These are phyloP conservation scores for Leptura quadrifasciata DNA, from an alignment of 2,888 invertebrate species.

Conservation along the genomic window DNA sequence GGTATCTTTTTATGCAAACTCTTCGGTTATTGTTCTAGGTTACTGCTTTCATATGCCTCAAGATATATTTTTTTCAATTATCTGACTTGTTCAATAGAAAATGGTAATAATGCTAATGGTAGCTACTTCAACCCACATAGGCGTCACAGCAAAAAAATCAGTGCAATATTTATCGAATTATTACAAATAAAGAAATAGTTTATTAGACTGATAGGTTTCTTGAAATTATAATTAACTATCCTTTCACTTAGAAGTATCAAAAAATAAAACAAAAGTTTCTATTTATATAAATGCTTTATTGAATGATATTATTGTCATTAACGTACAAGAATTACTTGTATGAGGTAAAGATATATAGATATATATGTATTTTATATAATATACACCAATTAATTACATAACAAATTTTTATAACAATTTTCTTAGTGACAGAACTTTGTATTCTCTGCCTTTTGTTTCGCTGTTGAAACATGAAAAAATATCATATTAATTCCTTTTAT, in stretches of 20 bases:
- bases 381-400: conserved; percentile 68
- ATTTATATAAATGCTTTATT: conserved; percentile 67
- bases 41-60: neutral
- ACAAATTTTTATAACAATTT: conserved; percentile 66
- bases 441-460: conserved; percentile 30
- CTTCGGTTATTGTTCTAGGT: neutral
- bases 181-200: too few relatives aligned
- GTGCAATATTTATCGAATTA: too few relatives aligned
- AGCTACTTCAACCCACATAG: neutral
- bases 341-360: conserved; percentile 67
- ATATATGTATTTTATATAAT: conserved; percentile 63
- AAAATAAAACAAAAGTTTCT: neutral
- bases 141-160: neutral
- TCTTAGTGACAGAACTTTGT: conserved; percentile 47
- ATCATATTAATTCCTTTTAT: neutral
- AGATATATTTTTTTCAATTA: neutral
- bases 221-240: too few relatives aligned
- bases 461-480: conserved; percentile 38
- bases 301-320: conserved; percentile 73
- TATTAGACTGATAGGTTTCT: too few relatives aligned
- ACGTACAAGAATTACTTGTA: conserved; percentile 70
- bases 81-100: neutral
- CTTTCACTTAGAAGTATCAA: too few relatives aligned
- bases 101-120: neutral
- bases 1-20: too few relatives aligned